These are phyloP conservation scores for Meriones unguiculatus DNA, from an alignment of 2,113 vertebrate species.

Conservation along the genomic window DNA sequence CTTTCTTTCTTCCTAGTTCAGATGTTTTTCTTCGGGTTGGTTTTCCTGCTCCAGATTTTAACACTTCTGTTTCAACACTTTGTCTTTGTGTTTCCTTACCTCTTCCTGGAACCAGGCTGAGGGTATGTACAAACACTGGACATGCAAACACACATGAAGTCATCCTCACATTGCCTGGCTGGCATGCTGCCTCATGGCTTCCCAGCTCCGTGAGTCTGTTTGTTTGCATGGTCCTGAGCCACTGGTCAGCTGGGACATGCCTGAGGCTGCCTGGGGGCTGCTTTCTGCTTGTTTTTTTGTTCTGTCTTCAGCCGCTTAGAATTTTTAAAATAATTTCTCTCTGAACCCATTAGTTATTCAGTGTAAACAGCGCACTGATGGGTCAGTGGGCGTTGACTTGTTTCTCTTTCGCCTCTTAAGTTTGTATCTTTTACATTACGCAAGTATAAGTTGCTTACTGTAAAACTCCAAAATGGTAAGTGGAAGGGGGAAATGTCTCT, in stretches of 20 bases:
- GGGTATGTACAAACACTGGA: conserved; percentile 31
- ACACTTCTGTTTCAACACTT: conserved; percentile 1
- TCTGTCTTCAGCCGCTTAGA: conserved; percentile 41
- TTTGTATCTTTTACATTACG: not conserved
- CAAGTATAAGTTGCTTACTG: not conserved
- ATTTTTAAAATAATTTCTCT: conserved; percentile 65
- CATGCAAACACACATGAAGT: not conserved
- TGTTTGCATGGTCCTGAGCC: not conserved
- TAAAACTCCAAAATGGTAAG: not conserved
- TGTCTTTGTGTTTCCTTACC: conserved; percentile 18
- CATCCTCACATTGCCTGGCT: not conserved
- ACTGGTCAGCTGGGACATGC: not conserved
- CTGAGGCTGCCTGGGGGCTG: not conserved
- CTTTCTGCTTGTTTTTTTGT: conserved; percentile 46
- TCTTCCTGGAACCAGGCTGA: conserved; percentile 48
- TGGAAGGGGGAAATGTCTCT: not conserved
- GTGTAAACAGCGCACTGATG: not conserved
- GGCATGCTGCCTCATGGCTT: not conserved
- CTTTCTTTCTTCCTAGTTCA: not conserved
- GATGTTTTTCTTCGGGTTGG: not conserved
- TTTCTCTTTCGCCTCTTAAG: not conserved
- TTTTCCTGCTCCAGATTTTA: not conserved
- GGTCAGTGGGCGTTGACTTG: not conserved
- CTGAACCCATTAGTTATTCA: not conserved
- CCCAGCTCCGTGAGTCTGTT: not conserved